Conservation (phyloP, 2,888 invertebrate genomes). For the Drosophila colorata region DNA sequence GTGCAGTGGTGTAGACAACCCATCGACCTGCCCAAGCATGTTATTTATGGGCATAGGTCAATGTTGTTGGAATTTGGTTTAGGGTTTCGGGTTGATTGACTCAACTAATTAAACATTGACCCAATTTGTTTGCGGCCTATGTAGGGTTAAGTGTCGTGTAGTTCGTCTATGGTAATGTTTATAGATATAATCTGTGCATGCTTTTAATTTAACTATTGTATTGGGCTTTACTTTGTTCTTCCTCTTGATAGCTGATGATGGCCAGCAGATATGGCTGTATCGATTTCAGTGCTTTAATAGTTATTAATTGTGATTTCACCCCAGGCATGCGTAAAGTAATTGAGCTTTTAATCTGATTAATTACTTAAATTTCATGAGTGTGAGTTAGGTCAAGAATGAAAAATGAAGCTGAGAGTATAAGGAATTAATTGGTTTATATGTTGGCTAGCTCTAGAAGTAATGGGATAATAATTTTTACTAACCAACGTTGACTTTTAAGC, state of each 20-base stretch:
- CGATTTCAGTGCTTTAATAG: conserved; percentile 37
- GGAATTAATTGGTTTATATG: background rate
- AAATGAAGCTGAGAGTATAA: background rate
- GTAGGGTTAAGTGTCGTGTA: conserved; percentile 6
- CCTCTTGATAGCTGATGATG: conserved; percentile 30
- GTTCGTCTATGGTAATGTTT: conserved; percentile 39
- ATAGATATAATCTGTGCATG: conserved; percentile 30
- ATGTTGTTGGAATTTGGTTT: conserved; percentile 10
- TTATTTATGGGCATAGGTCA: conserved; percentile 24
- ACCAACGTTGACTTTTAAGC: conserved; percentile 32
- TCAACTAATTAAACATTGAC: conserved; percentile 45
- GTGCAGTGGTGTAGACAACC: background rate
- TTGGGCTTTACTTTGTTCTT: conserved; percentile 16
- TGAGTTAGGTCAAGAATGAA: conserved; percentile 36
- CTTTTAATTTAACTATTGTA: conserved; percentile 16
- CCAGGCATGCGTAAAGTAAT: conserved; percentile 45
- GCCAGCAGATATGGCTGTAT: conserved; percentile 29
- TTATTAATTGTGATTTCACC: conserved; percentile 58
- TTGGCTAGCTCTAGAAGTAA: conserved; percentile 14
- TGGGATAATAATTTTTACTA: conserved; percentile 10
- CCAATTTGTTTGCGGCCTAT: conserved; percentile 10
- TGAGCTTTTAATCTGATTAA: conserved; percentile 45
- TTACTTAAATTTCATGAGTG: conserved; percentile 6
- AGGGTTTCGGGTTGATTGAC: conserved; percentile 15
- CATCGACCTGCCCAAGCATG: conserved; percentile 32